Evolutionary conservation across 1,140 invertebrate species (phyloP).

Genomic region (Nebria ingens): DNA sequence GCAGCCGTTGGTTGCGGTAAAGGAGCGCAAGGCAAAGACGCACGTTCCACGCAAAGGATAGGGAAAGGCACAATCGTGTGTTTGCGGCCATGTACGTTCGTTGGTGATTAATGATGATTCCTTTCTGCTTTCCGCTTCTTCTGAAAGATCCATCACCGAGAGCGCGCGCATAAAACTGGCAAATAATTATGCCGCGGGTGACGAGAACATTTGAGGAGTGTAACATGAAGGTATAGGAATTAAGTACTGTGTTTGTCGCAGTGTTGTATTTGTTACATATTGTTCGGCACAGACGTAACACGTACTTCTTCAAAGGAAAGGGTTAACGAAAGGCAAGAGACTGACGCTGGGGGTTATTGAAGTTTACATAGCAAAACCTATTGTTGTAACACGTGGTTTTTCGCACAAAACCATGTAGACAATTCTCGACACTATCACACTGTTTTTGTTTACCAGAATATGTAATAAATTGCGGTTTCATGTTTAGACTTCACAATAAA

Average conservation of each 20-base stretch:
- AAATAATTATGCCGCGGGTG: neutral
- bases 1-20: too few species aligned
- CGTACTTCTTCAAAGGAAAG: neutral
- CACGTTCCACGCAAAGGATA: neutral
- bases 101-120: constrained; percentile 2
- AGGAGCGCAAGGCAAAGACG: neutral
- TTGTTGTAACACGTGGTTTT: too few species aligned
- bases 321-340: neutral
- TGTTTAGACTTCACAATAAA: too few species aligned
- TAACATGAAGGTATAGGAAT: too few species aligned
- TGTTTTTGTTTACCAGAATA: too few species aligned
- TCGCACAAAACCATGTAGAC: too few species aligned
- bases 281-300: neutral
- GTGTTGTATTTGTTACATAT: neutral
- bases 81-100: neutral
- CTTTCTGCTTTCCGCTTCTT: constrained; percentile 3
- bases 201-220: too few species aligned
- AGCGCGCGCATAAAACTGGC: neutral
- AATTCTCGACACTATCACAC: too few species aligned
- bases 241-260: neutral
- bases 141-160: constrained; percentile 3
- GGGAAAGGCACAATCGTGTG: too few species aligned
- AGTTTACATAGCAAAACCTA: too few species aligned
- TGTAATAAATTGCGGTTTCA: too few species aligned
- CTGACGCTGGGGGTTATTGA: too few species aligned